phyloP scores from a whole-genome alignment of 2,797 vertebrate genomes.

The Megalops cyprinoides region DNA sequence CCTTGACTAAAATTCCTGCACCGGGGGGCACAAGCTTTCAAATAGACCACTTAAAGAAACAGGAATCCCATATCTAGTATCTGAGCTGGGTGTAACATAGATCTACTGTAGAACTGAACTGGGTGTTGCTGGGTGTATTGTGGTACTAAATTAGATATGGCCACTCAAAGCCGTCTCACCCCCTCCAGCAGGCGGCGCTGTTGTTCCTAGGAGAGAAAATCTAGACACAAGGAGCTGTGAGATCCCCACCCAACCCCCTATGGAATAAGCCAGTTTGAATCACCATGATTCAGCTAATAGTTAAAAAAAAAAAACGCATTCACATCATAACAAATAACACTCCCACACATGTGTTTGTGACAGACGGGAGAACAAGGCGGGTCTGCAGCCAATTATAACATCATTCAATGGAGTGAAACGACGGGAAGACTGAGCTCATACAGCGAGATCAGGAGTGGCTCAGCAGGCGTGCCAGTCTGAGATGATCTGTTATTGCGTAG shows the following conservation, averaged over 20 bases:
- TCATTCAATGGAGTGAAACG: neutral
- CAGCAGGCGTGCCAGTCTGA: neutral
- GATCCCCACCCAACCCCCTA: slow-evolving; percentile 42
- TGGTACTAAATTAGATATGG: slow-evolving; percentile 58
- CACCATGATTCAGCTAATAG: neutral
- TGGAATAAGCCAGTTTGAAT: neutral
- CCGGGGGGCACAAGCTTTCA: no score
- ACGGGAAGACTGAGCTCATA: neutral
- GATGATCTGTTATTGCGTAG: neutral
- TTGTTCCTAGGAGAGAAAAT: slow-evolving; percentile 72
- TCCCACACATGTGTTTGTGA: slow-evolving; percentile 14
- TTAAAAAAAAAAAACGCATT: slow-evolving; percentile 21
- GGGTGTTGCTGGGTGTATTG: slow-evolving; percentile 38
- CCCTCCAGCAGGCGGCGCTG: slow-evolving; percentile 57
- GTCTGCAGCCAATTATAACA: neutral
- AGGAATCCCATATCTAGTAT: slow-evolving; percentile 8
- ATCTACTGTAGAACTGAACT: slow-evolving; percentile 9
- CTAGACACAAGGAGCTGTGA: slow-evolving; percentile 76
- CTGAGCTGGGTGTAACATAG: neutral
- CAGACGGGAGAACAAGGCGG: neutral
- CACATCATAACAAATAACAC: neutral
- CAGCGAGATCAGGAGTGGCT: neutral
- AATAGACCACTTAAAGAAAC: no score
- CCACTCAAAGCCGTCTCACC: slow-evolving; percentile 61
- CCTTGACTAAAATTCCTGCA: no score